Base-by-base conservation (phyloP, 2,888 invertebrate genomes). In the Limnephilus marmoratus region DNA sequence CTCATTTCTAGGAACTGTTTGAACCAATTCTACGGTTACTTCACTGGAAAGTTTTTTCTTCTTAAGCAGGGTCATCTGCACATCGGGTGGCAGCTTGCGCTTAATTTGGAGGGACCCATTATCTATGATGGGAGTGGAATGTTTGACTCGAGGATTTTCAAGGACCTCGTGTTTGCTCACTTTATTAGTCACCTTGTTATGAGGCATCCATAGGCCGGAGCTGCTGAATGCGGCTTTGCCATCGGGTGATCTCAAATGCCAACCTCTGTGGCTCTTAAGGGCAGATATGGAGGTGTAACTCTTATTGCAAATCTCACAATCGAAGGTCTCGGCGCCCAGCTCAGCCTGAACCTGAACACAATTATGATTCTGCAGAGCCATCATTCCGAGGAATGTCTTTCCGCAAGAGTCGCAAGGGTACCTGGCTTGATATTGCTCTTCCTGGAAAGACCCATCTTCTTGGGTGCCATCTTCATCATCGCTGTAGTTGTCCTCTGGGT, bases 221-320 rank as follows among this genome's bases (percentile, higher is more conserved):
- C 96, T 96, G 93, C 96, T 96, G 11, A 96, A 96, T 31, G 96
- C 96, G 80, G 96, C 96, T 94, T 96, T 96, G 4, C 96, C 96
- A 93, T 96, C 96, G 4, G 96, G 96, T 1, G 97, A 96, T 37
- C 97, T 96, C 92, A 97, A 96, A 94, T 97, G 97, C 96, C 97
- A 97, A 15, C 97, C 97, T 88, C 97, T 96, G 94, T 97, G 97
- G 94, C 97, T 97, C 93, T 97, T 97, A 90, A 97, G 94, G 0
- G 97, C 97, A 1, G 96, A 96, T 93, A 97, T 97, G 37, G 97
- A 97, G 5, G 96, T 96, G 94, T 97, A 97, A 49, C 96, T 96
- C 94, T 97, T 97, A 93, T 97, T 96, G 94, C 97, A 97, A 45
- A 97, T 96, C 93, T 97, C 97, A 94, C 97, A 97, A 92, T 96